Evolutionary conservation across 2,797 vertebrate genomes (phyloP).

Genomic region (Gouania willdenowi): DNA sequence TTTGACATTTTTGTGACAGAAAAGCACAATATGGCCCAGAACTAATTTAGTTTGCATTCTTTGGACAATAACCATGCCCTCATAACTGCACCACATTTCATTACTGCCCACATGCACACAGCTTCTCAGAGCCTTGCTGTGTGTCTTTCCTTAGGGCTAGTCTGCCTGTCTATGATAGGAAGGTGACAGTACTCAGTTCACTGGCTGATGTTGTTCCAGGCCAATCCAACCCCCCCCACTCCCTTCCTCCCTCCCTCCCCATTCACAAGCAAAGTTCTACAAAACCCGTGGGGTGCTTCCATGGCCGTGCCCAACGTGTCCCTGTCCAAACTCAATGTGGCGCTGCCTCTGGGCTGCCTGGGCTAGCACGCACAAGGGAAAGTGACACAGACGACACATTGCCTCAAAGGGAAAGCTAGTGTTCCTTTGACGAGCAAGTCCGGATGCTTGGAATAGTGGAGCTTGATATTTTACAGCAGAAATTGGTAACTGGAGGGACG

Average conservation of each 20-base stretch:
- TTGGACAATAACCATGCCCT: too few species aligned
- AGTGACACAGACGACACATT: slow-evolving; percentile 46
- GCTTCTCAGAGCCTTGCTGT: slow-evolving; percentile 28
- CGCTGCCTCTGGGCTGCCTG: slow-evolving; percentile 46
- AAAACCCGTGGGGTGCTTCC: slow-evolving; percentile 48
- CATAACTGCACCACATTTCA: too few species aligned
- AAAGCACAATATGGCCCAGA: too few species aligned
- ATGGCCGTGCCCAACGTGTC: slow-evolving; percentile 50
- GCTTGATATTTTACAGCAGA: slow-evolving; percentile 19
- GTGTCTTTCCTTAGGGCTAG: slow-evolving; percentile 52
- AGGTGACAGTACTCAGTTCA: slow-evolving; percentile 64
- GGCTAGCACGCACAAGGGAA: slow-evolving; percentile 35
- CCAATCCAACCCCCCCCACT: too few species aligned
- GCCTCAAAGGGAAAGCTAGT: slow-evolving; percentile 33
- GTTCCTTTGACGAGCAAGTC: slow-evolving; percentile 17
- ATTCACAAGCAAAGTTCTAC: slow-evolving; percentile 45
- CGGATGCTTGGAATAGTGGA: too few species aligned
- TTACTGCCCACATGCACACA: slow-evolving; percentile 20
- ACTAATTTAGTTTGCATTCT: too few species aligned
- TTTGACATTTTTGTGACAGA: too few species aligned
- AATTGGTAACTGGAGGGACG: slow-evolving; percentile 20
- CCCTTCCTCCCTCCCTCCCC: slow-evolving; percentile 29
- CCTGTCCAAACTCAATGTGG: slow-evolving; percentile 43
- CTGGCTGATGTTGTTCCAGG: slow-evolving; percentile 54
- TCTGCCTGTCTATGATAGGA: slow-evolving; percentile 68